Conservation (phyloP, 2,888 invertebrate species). For the Ditula angustiorana region DNA sequence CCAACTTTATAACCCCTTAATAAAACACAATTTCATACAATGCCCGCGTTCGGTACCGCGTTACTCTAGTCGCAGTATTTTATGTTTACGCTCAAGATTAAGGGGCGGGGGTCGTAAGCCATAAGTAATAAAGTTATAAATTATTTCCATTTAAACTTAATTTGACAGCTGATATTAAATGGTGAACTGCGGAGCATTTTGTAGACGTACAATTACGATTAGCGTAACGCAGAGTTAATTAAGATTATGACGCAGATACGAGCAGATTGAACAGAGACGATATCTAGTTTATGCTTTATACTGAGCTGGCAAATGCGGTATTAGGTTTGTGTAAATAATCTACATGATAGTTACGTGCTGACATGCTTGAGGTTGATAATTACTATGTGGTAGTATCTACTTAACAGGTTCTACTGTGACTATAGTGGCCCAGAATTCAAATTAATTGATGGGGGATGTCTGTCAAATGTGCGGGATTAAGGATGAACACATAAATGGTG, state of each 20-base stretch:
- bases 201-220: constrained; percentile 23
- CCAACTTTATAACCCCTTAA: constrained; percentile 82
- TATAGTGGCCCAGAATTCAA: too few species aligned
- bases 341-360: background rate
- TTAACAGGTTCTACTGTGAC: too few species aligned
- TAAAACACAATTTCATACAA: constrained; percentile 83
- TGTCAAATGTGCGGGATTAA: too few species aligned
- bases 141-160: constrained; percentile 84
- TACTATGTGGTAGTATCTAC: background rate
- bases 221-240: constrained; percentile 17
- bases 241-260: constrained; percentile 25
- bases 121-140: constrained; percentile 79
- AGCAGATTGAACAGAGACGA: constrained; percentile 19
- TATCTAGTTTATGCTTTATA: constrained; percentile 39
- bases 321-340: constrained; percentile 5
- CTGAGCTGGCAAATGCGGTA: constrained; percentile 10
- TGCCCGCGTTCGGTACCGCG: constrained; percentile 64
- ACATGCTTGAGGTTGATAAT: background rate
- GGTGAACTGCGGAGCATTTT: constrained; percentile 41
- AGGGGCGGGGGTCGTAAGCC: constrained; percentile 73
- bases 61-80: constrained; percentile 75
- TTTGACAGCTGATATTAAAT: constrained; percentile 79
- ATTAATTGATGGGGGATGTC: too few species aligned
- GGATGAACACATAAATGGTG: too few species aligned
- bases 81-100: constrained; percentile 77